A percentile compares a stretch with the other conserved stretches of the same genome.
These are phyloP conservation scores for Cephus rjabovi DNA, from an alignment of 2,888 invertebrate genomes.

Conservation along the genomic window DNA sequence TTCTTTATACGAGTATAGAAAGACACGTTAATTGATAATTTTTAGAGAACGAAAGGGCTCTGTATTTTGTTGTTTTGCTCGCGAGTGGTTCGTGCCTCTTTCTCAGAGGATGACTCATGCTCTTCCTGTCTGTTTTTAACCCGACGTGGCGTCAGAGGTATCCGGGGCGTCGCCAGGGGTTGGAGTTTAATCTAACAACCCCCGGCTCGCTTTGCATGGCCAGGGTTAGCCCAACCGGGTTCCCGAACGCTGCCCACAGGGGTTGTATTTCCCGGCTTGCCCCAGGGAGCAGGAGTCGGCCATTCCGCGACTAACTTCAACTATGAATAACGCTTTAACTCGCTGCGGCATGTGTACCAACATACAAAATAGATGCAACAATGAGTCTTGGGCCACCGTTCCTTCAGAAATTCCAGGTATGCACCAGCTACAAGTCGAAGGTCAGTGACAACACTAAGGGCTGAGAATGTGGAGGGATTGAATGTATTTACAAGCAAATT, in stretches of 20 bases:
- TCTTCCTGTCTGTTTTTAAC: slow-evolving; percentile 61
- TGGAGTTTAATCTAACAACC: slow-evolving; percentile 64
- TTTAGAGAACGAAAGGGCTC: not conserved
- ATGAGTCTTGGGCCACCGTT: not conserved
- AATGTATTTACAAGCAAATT: not conserved
- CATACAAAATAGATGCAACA: not conserved
- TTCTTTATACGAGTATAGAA: not conserved
- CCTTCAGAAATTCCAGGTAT: not conserved
- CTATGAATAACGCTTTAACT: slow-evolving; percentile 43
- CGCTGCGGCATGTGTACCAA: slow-evolving; percentile 9
- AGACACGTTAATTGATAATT: not conserved
- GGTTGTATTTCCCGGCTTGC: slow-evolving; percentile 49
- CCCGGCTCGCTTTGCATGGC: slow-evolving; percentile 61
- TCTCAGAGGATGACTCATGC: slow-evolving; percentile 57
- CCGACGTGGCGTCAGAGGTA: slow-evolving; percentile 53
- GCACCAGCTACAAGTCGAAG: not conserved
- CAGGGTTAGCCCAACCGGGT: slow-evolving; percentile 39
- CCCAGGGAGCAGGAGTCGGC: slow-evolving; percentile 26
- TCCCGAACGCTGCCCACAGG: slow-evolving; percentile 44
- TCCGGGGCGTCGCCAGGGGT: slow-evolving; percentile 59
- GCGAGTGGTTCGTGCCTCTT: slow-evolving; percentile 33
- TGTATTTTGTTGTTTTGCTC: slow-evolving; percentile 31
- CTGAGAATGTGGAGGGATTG: not conserved
- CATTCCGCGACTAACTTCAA: slow-evolving; percentile 47
- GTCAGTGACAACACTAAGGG: not conserved